phyloP scores from a whole-genome alignment of 1,140 invertebrate genomes.

The Platyscapa corneri region DNA sequence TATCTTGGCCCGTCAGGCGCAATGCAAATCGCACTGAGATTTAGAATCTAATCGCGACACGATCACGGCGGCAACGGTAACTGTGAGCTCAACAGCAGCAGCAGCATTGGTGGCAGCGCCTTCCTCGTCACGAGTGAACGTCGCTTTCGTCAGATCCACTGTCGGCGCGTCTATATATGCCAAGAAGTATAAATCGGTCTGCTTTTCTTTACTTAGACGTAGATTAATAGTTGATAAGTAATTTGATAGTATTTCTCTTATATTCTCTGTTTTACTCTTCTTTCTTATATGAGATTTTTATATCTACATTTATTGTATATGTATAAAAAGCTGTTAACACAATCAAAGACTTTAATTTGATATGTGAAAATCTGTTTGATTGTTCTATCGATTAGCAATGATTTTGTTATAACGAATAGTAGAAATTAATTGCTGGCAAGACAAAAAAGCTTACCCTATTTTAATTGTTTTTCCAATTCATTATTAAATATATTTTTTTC shows the following conservation, averaged over 20 bases:
- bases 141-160: not conserved
- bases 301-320: too few species aligned
- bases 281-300: too few species aligned
- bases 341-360: not conserved
- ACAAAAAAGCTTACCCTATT: too few species aligned
- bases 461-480: too few species aligned
- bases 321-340: not conserved
- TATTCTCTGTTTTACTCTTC: too few species aligned
- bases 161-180: not conserved
- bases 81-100: not conserved
- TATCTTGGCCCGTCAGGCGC: conserved; percentile 3
- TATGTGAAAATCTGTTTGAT: not conserved
- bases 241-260: conserved; percentile 15
- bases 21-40: conserved; percentile 19
- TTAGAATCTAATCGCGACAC: conserved; percentile 36
- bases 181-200: conserved; percentile 5
- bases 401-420: too few species aligned
- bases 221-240: conserved; percentile 28
- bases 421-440: too few species aligned
- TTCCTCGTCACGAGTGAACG: not conserved
- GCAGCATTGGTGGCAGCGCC: not conserved
- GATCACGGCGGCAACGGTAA: not conserved
- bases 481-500: too few species aligned
- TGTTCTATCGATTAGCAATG: not conserved
- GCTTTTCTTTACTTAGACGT: not conserved